These are phyloP conservation scores for Amniataba percoides DNA, from an alignment of 2,797 vertebrate genomes.

Conservation along the genomic window DNA sequence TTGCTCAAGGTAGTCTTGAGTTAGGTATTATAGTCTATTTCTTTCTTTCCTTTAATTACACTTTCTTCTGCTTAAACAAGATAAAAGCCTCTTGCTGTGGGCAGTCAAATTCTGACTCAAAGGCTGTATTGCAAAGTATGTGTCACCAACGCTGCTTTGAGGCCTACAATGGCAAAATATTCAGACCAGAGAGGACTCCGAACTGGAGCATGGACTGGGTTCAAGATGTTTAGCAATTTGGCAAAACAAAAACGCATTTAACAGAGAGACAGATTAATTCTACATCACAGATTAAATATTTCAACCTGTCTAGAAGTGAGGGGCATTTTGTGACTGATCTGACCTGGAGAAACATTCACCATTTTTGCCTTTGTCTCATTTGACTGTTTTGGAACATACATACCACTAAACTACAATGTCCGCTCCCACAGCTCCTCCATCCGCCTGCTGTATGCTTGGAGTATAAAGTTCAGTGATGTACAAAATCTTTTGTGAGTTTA, in stretches of 20 bases:
- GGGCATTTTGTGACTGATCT: conserved; percentile 40
- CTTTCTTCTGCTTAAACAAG: conserved; percentile 39
- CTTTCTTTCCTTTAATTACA: conserved; percentile 23
- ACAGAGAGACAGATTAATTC: conserved; percentile 59
- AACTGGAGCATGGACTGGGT: conserved; percentile 37
- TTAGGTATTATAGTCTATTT: conserved; percentile 13
- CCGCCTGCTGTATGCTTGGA: too few relatives aligned
- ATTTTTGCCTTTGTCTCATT: conserved; percentile 21
- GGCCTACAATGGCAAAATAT: conserved; percentile 21
- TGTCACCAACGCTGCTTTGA: conserved; percentile 31
- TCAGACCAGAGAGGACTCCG: conserved; percentile 17
- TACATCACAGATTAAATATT: conserved; percentile 65
- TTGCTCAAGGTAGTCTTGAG: not conserved
- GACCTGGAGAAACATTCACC: conserved; percentile 21
- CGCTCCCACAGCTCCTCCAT: not conserved
- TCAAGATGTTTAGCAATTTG: conserved; percentile 23
- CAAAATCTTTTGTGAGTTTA: not conserved
- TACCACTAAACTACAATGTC: not conserved
- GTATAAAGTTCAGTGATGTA: not conserved
- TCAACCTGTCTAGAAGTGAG: conserved; percentile 41
- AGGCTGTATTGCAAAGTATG: conserved; percentile 20
- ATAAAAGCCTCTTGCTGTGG: conserved; percentile 30
- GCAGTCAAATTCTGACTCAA: conserved; percentile 19
- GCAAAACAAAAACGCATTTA: conserved; percentile 42
- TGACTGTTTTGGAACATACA: conserved; percentile 12